These are phyloP conservation scores for Ecdyonurus torrentis DNA, from an alignment of 2,888 invertebrate species.

Conservation along the genomic window DNA sequence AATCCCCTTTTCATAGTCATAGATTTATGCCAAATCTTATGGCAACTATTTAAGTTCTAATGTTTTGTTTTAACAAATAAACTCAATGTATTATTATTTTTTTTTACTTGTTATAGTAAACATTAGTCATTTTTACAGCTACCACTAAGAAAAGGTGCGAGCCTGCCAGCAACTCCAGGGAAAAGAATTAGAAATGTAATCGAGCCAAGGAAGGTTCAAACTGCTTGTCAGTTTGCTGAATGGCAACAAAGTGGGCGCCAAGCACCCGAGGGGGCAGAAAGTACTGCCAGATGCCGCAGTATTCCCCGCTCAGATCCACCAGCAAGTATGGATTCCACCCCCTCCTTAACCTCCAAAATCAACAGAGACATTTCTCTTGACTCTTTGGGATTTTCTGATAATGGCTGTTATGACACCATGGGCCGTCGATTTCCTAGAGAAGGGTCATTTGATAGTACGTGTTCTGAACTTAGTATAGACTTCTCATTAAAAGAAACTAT, in stretches of 20 bases:
- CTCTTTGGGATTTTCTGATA: conserved; percentile 14
- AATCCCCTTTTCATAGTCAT: too few species aligned
- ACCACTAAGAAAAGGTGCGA: too few species aligned
- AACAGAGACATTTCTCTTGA: conserved; percentile 15
- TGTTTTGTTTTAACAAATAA: too few species aligned
- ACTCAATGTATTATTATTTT: too few species aligned
- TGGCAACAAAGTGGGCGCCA: not conserved
- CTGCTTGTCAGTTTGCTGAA: not conserved
- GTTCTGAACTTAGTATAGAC: conserved; percentile 19
- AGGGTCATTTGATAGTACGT: conserved; percentile 19
- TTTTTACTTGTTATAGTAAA: too few species aligned
- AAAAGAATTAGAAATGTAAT: not conserved
- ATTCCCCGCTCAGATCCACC: not conserved
- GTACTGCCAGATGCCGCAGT: not conserved
- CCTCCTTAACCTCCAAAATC: conserved; percentile 7
- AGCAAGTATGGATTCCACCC: not conserved
- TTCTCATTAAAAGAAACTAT: conserved; percentile 13
- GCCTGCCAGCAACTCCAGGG: conserved; percentile 6
- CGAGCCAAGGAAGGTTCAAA: not conserved
- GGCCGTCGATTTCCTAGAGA: conserved; percentile 14
- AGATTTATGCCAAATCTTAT: too few species aligned
- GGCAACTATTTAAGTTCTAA: too few species aligned
- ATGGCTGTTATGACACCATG: conserved; percentile 7
- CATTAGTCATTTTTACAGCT: too few species aligned
- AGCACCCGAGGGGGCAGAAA: conserved; percentile 4